These are phyloP conservation scores for Scaptomyza cyrtandrae DNA, from an alignment of 2,888 invertebrate genomes.

Conservation along the genomic window DNA sequence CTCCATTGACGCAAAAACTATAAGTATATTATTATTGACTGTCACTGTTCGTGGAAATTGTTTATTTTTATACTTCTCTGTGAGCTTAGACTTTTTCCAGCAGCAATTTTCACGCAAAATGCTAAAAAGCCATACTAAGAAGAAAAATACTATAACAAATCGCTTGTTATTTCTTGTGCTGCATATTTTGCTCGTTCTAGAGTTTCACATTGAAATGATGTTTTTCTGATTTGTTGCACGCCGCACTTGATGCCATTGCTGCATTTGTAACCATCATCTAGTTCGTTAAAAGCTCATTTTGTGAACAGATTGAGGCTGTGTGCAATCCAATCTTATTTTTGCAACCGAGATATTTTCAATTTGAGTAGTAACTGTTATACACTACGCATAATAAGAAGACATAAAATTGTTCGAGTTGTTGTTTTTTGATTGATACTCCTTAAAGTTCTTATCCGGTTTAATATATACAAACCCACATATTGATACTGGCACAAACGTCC, in stretches of 20 bases:
- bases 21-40: constrained; percentile 8
- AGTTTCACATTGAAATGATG: constrained; percentile 47
- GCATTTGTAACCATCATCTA: constrained; percentile 32
- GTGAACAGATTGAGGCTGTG: constrained; percentile 8
- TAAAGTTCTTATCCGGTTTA: neutral
- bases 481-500: constrained; percentile 1
- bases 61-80: constrained; percentile 41
- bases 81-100: constrained; percentile 4
- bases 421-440: neutral
- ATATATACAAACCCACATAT: constrained; percentile 10
- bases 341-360: neutral
- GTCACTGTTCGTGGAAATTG: constrained; percentile 35
- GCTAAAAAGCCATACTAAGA: constrained; percentile 42
- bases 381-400: neutral
- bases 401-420: too few species aligned
- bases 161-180: constrained; percentile 29
- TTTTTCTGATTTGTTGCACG: constrained; percentile 40
- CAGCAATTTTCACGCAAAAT: constrained; percentile 37
- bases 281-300: constrained; percentile 44
- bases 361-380: constrained; percentile 16
- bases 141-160: constrained; percentile 26
- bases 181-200: constrained; percentile 2
- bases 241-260: constrained; percentile 30
- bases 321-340: constrained; percentile 39
- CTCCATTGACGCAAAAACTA: constrained; percentile 36